Percentiles rank a stretch among this genome's conserved stretches.
These are phyloP conservation scores for Lochmaea capreae DNA, from an alignment of 2,888 invertebrate species.

Conservation along the genomic window DNA sequence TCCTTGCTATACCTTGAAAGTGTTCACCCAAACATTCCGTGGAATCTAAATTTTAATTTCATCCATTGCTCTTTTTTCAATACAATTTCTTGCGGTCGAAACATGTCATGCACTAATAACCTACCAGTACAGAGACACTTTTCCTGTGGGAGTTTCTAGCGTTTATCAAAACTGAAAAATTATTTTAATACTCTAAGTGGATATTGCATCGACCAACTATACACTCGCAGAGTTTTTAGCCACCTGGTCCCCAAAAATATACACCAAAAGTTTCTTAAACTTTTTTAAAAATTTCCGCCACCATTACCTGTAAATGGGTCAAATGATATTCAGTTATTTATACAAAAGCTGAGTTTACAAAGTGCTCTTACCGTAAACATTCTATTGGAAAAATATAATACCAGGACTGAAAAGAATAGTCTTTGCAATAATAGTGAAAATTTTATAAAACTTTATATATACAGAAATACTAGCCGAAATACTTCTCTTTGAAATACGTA, in stretches of 20 bases:
- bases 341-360: not conserved
- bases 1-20: too few species aligned
- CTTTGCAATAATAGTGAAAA: too few species aligned
- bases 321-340: not conserved
- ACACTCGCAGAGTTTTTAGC: not conserved
- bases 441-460: too few species aligned
- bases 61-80: too few species aligned
- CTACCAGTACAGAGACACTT: conserved; percentile 8
- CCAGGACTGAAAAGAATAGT: too few species aligned
- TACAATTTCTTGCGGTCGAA: not conserved
- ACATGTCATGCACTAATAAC: conserved; percentile 4
- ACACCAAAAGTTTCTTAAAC: conserved; percentile 12
- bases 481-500: too few species aligned
- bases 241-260: conserved; percentile 1
- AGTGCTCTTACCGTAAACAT: not conserved
- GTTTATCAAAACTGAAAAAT: conserved; percentile 32
- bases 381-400: not conserved
- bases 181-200: conserved; percentile 37
- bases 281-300: not conserved
- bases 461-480: too few species aligned
- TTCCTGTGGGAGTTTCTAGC: conserved; percentile 20
- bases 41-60: too few species aligned
- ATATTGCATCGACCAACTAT: conserved; percentile 16
- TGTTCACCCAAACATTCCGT: too few species aligned
- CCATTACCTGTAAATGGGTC: not conserved